These are phyloP conservation scores for Xenus cinereus DNA, from an alignment of 2,113 vertebrate species.

Conservation along the genomic window DNA sequence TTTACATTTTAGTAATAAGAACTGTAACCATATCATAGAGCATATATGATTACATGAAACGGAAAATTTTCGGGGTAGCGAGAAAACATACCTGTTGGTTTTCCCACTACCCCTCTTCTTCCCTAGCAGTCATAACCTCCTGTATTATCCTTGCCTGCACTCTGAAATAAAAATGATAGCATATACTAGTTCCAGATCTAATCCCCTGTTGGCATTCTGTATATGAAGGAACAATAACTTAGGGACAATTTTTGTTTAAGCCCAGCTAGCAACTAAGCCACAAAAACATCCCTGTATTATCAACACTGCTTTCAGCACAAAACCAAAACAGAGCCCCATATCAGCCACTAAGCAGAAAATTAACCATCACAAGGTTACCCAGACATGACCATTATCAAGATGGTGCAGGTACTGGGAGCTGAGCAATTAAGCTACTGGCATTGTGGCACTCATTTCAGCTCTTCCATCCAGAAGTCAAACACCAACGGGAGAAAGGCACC, in stretches of 20 bases:
- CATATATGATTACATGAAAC: neutral
- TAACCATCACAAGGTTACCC: neutral
- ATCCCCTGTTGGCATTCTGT: fast-evolving
- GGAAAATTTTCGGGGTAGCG: neutral
- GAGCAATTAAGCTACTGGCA: neutral
- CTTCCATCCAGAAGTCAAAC: neutral
- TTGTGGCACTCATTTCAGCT: neutral
- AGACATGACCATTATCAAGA: neutral
- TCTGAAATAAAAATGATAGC: neutral
- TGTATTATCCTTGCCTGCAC: neutral
- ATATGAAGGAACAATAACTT: fast-evolving
- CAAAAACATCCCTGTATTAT: neutral
- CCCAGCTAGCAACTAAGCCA: neutral
- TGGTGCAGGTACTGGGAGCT: neutral
- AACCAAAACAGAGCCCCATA: neutral
- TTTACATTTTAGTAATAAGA: neutral
- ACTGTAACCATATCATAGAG: neutral
- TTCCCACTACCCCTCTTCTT: neutral
- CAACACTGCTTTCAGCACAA: neutral
- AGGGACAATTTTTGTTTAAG: neutral
- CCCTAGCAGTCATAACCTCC: fast-evolving
- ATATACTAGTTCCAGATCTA: neutral
- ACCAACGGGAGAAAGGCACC: neutral
- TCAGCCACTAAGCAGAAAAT: neutral
- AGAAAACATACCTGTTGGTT: neutral